Evolutionary conservation across 2,888 invertebrate species (phyloP).

Genomic region (Hypena proboscidalis): DNA sequence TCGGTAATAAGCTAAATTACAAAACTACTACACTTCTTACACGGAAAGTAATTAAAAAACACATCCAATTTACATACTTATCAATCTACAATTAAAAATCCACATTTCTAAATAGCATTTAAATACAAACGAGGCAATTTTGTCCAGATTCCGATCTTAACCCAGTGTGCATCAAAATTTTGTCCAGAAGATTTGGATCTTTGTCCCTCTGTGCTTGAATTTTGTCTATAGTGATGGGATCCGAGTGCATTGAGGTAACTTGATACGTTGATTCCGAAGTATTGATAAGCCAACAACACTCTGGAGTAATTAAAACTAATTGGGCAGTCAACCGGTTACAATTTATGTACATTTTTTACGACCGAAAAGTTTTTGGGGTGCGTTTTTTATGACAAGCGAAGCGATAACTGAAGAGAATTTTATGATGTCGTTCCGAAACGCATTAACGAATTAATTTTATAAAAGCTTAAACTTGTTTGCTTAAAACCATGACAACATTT

Average conservation of each 20-base stretch:
- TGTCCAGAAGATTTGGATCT: conserved; percentile 12
- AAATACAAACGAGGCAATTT: conserved; percentile 29
- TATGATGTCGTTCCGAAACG: too few species aligned
- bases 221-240: conserved; percentile 9
- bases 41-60: conserved; percentile 9
- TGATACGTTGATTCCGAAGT: conserved; percentile 40
- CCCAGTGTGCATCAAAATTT: conserved; percentile 18
- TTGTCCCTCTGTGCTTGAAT: conserved; percentile 4
- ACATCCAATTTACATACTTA: conserved; percentile 31
- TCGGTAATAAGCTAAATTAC: conserved; percentile 20
- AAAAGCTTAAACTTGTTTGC: too few species aligned
- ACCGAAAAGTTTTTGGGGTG: conserved; percentile 21
- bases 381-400: conserved; percentile 8
- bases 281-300: conserved; percentile 44
- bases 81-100: conserved; percentile 36
- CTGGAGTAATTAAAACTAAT: conserved; percentile 66
- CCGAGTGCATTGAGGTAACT: conserved; percentile 36
- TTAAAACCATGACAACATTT: too few species aligned
- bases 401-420: conserved; percentile 9
- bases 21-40: conserved; percentile 7
- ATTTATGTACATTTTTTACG: conserved; percentile 51
- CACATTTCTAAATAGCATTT: conserved; percentile 25
- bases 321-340: conserved; percentile 52
- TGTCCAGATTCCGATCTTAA: conserved; percentile 22
- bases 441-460: too few species aligned